Base-by-base conservation (phyloP, 2,113 vertebrate species). In the Poicephalus gulielmi region DNA sequence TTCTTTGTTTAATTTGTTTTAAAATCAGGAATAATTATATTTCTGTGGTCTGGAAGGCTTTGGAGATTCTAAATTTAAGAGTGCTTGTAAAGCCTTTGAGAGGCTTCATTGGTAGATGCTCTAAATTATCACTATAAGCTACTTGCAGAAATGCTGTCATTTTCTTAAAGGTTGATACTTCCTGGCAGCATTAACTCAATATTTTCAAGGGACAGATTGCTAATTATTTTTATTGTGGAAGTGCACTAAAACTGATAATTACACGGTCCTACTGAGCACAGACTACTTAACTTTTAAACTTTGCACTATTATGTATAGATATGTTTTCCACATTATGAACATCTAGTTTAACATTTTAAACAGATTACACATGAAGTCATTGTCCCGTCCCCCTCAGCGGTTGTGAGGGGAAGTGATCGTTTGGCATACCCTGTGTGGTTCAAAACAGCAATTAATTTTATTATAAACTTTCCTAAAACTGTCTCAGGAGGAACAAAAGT, bases 211-310 rank as follows among this genome's bases (percentile, higher is more conserved):
- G 59, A 69, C 24, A 83, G 63, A 60, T 47, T 28, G 44, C 37
- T 88, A 90, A 93, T 94, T 94, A 85, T 73, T 91, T 92, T 94
- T 83, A 49, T 27, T 83, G 24, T 59, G 52, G 27, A 92, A 76
- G 24, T 7, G 73, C 28, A 57, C 11, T 69, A 57, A 83, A 90
- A 73, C 71, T 75, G 89, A 8, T 28, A 53, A 94, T 2, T 64
- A 39, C 25, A 62, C 37, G 91, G 31, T 59, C 18, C 23, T 79
- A 64, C 22, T 50, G 82, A 66, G 15, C 35, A 80, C 7, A 88
- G 69, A 66, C 62, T 73, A 69, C 46, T 78, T 80, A 75, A 75
- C 0, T 2, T 13, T 55, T 13, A 87, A 67, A 4, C 39, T 71
- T 87, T 69, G 24, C 20, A 73, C 13, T 57, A 43, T 1, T 52